Evolutionary conservation across 2,888 invertebrate genomes (phyloP), one percentile per base, ranked within the genome.

Genomic region (Tetramorium bicarinatum): DNA sequence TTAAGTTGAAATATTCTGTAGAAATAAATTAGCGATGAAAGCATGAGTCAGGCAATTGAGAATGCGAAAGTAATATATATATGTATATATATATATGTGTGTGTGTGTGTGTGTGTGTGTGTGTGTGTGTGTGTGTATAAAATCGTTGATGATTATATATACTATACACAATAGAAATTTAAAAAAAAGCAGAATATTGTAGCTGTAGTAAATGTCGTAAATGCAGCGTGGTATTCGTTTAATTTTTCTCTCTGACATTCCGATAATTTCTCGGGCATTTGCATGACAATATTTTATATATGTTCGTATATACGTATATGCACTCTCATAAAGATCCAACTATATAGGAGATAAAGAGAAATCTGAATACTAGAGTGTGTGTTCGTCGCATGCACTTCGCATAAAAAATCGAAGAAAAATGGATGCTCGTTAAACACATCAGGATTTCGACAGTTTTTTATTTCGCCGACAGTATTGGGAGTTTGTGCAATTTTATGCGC

Each of bases 291-390:
- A 85, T 86, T 88, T 61, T 72, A 56, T 83, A 54, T 62, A 75
- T 75, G 71, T 83, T 49, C 38, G 44, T 85, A 34, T 34, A 34
- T 34, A 75, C 67, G 71, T 82, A 47, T 77, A 82, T 77, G 77
- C 85, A 84, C 56, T 85, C 85, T 89, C 85, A 88, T 88, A 90
- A 88, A 88, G 56, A 85, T 86, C 87, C 83, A 89, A 85, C 88
- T 93, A 93, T 90, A 38, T 34, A 92, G 89, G 91, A 93, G 92
- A 91, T 88, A 92, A 89, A 92, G 85, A 92, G 87, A 92, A 89
- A 91, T 92, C 91, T 93, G 93, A 94, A 94, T 94, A 93, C 94
- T 94, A 94, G 94, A 94, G 94, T 94, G 94, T 94, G 94, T 93
- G 92, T 93, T 90, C 89, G 89, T 93, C 89, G 89, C 94, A 94